phyloP scores from a whole-genome alignment of 2,888 invertebrate species.

The Cheilosia soror region DNA sequence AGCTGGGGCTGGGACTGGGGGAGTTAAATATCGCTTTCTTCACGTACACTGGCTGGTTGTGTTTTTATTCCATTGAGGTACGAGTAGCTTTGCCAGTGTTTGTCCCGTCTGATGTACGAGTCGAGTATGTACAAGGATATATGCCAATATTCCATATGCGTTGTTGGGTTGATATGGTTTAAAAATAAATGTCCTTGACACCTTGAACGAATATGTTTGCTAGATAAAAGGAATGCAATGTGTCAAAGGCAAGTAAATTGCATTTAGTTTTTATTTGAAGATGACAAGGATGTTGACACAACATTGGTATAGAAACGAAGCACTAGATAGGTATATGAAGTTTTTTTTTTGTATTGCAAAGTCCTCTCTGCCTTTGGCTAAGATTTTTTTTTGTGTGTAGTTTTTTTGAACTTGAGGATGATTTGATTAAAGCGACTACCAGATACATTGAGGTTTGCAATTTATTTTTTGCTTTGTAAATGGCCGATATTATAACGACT shows the following conservation, averaged over 20 bases:
- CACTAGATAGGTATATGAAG: not conserved
- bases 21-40: slow-evolving; percentile 37
- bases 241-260: slow-evolving; percentile 18
- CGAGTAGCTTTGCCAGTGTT: slow-evolving; percentile 44
- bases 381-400: no score
- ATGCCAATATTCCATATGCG: slow-evolving; percentile 41
- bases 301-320: not conserved
- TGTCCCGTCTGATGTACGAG: slow-evolving; percentile 51
- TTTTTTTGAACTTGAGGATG: no score
- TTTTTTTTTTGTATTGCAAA: not conserved
- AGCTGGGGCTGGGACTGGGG: not conserved
- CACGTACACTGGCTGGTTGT: slow-evolving; percentile 17
- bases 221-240: slow-evolving; percentile 24
- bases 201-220: slow-evolving; percentile 30
- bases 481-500: no score
- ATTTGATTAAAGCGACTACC: no score
- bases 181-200: slow-evolving; percentile 66
- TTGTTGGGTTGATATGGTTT: slow-evolving; percentile 41
- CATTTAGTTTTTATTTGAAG: slow-evolving; percentile 16
- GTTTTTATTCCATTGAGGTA: slow-evolving; percentile 46
- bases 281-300: not conserved
- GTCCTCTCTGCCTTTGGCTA: not conserved
- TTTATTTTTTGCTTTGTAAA: no score
- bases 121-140: slow-evolving; percentile 14
- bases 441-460: no score